phyloP scores from a whole-genome alignment of 1,140 invertebrate genomes.

The Drosophila trapezifrons region DNA sequence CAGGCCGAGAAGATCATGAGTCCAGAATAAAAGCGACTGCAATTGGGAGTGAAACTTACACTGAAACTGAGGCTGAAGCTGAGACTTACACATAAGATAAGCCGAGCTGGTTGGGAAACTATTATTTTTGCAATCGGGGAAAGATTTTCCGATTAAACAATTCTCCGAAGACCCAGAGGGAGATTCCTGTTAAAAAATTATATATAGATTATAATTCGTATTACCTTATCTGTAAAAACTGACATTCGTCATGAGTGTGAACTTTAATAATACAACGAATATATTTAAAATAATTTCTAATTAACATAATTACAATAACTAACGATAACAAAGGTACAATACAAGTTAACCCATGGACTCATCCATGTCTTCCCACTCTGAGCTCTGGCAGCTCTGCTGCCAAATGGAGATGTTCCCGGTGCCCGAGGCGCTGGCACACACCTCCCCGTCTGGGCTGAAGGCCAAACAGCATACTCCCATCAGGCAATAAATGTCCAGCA shows the following conservation, averaged over 20 bases:
- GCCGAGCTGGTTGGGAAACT: too few relatives aligned
- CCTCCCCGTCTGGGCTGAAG: slow-evolving; percentile 45
- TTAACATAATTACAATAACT: too few relatives aligned
- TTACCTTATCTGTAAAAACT: neutral
- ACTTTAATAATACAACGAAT: too few relatives aligned
- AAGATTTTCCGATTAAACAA: neutral
- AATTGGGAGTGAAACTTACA: too few relatives aligned
- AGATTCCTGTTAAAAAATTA: neutral
- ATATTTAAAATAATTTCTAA: too few relatives aligned
- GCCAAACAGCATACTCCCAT: neutral
- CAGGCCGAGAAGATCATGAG: neutral
- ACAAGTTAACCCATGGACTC: neutral
- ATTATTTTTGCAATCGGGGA: neutral
- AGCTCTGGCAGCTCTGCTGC: slow-evolving; percentile 88
- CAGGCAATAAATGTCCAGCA: slow-evolving; percentile 84
- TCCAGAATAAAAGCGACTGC: neutral
- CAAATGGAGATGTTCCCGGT: slow-evolving; percentile 97
- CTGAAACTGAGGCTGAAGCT: neutral
- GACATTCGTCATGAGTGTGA: too few relatives aligned
- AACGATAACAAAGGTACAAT: too few relatives aligned
- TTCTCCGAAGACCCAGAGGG: neutral
- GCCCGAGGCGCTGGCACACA: slow-evolving; percentile 97
- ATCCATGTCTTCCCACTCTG: neutral
- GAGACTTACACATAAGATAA: neutral
- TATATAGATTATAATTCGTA: too few relatives aligned